phyloP scores from a whole-genome alignment of 2,113 vertebrate genomes.

The Pleuronectes platessa region DNA sequence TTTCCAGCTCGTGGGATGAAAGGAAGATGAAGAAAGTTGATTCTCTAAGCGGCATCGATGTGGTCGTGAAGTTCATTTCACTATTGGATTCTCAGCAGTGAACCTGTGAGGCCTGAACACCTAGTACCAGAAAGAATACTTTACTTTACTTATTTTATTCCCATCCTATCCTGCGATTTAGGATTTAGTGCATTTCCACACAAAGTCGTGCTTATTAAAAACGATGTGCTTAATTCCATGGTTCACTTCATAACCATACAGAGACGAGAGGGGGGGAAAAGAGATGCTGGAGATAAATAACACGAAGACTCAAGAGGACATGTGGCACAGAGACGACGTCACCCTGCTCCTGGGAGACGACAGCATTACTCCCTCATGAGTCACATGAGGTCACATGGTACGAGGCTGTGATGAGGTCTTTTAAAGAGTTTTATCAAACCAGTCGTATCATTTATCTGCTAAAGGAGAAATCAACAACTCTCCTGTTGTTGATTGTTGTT shows the following conservation, averaged over 20 bases:
- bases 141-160: too few species aligned
- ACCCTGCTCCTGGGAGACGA: not conserved
- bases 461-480: not conserved
- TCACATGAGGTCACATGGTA: not conserved
- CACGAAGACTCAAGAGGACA: not conserved
- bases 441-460: not conserved
- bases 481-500: not conserved
- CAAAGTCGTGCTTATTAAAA: too few species aligned
- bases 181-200: too few species aligned
- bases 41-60: too few species aligned
- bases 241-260: not conserved
- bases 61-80: too few species aligned
- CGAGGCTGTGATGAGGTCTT: not conserved
- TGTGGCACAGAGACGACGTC: not conserved
- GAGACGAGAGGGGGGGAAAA: not conserved
- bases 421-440: not conserved
- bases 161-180: too few species aligned
- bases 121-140: too few species aligned
- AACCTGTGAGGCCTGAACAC: too few species aligned
- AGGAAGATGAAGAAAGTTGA: too few species aligned
- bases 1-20: too few species aligned
- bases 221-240: not conserved
- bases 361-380: not conserved
- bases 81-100: too few species aligned
- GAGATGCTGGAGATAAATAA: slow-evolving; percentile 2